Base-by-base conservation (phyloP, 2,888 invertebrate species). In the Dasypogon diadema region DNA sequence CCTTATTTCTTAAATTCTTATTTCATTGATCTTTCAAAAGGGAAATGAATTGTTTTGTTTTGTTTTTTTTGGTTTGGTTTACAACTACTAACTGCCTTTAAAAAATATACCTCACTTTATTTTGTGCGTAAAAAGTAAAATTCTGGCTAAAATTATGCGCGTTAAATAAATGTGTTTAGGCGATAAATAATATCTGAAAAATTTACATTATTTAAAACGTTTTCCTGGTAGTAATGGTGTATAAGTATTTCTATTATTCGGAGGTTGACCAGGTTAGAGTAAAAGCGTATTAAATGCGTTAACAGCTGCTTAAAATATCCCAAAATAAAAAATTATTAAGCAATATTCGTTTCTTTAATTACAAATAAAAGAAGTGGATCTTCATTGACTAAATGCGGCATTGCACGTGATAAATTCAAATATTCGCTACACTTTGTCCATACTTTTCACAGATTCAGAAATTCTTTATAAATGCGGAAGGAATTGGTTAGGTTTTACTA, bases 211-310 rank as follows among this genome's bases (percentile, higher is more conserved):
- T 30, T 5, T 30, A 6, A 30, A 6, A 30, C 34, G 10, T 30
- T 30, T 5, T 30, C 8, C 30, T 30, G 30, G 4, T 30, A 30
- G 8, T 30, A 30, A n/a, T n/a, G 4, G 30, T 8, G 30, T 5
- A 30, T 30, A 30, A 3, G 8, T 30, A 2, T 46, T 48, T 65
- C 42, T 65, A 46, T 24, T 60, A 24, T 48, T 65, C 65, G 65
- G 65, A 65, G 65, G 65, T 65, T 65, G 65, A 48, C 22, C 42
- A 42, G 42, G 42, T 42, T 12, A 42, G n/a, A 6, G 42, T 42
- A 42, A 42, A 42, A 42, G 42, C 42, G 42, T 42, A 42, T 42
- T 42, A 12, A 42, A n/a, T 42, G 42, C 42, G 42, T 42, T 42
- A 12, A 6, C 8, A 42, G 42, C n/a, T 42, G 3, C 42, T 42